These are phyloP conservation scores for Chrysotoxum bicinctum DNA, from an alignment of 2,888 invertebrate species.

Conservation along the genomic window DNA sequence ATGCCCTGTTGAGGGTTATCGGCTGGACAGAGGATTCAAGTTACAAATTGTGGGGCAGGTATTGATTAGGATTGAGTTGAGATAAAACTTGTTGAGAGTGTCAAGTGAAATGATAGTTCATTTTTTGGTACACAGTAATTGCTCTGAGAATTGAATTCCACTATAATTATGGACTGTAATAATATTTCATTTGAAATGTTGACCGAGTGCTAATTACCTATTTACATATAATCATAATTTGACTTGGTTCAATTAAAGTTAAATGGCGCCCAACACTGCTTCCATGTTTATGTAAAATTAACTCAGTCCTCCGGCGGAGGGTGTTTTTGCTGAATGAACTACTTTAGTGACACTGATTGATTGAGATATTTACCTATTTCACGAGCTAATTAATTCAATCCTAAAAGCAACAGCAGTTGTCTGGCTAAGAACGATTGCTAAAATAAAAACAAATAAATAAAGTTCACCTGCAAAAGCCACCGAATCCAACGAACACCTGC, in stretches of 20 bases:
- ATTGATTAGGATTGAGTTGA: slow-evolving; percentile 57
- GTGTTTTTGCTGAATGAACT: not conserved
- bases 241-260: not conserved
- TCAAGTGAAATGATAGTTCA: slow-evolving; percentile 4
- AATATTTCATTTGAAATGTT: not conserved
- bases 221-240: too few species aligned
- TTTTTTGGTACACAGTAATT: not conserved
- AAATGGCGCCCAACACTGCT: slow-evolving; percentile 1
- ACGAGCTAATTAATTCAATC: slow-evolving; percentile 9
- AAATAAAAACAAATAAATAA: not conserved
- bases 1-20: slow-evolving; percentile 45
- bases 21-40: slow-evolving; percentile 37
- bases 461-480: slow-evolving; percentile 1
- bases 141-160: not conserved
- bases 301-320: not conserved
- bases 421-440: not conserved
- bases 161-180: not conserved
- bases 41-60: slow-evolving; percentile 62
- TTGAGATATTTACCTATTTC: slow-evolving; percentile 6
- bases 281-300: not conserved
- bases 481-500: slow-evolving; percentile 21
- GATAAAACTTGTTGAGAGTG: slow-evolving; percentile 17
- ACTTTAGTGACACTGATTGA: slow-evolving; percentile 17
- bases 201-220: too few species aligned
- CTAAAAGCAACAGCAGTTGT: not conserved